phyloP scores from a whole-genome alignment of 2,113 vertebrate genomes.

The Tor tambroides region DNA sequence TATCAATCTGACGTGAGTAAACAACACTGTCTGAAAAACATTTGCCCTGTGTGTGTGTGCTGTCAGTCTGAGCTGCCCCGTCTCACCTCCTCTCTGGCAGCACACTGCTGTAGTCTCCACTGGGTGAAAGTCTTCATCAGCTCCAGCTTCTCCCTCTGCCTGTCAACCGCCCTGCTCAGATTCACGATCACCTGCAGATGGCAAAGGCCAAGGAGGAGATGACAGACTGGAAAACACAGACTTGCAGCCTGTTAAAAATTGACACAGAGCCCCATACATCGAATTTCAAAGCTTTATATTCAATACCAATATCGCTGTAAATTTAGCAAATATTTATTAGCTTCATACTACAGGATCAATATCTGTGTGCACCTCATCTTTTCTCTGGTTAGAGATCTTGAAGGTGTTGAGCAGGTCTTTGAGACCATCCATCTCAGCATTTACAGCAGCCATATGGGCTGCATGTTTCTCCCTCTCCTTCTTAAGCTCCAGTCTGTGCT shows the following conservation, averaged over 20 bases:
- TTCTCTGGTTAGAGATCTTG: constrained; percentile 85
- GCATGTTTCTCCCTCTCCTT: constrained; percentile 83
- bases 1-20: constrained; percentile 25
- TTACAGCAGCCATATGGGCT: constrained; percentile 75
- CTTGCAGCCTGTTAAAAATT: background rate
- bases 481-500: constrained; percentile 84
- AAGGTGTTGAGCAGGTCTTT: constrained; percentile 85
- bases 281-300: background rate
- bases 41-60: constrained; percentile 1
- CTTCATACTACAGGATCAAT: background rate
- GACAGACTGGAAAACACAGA: background rate
- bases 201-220: constrained; percentile 11
- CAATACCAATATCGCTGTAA: background rate
- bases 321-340: background rate
- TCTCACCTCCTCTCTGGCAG: constrained; percentile 85
- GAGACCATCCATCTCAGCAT: constrained; percentile 78
- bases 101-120: constrained; percentile 85
- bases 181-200: constrained; percentile 84
- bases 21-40: constrained; percentile 21
- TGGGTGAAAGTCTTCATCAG: constrained; percentile 86
- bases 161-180: constrained; percentile 84
- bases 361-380: constrained; percentile 87
- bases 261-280: background rate
- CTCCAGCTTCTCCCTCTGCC: constrained; percentile 86
- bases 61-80: constrained; percentile 29